Evolutionary conservation across 2,113 vertebrate species (phyloP), one percentile per base, ranked within the genome.

Genomic region (Hystrix cristata): DNA sequence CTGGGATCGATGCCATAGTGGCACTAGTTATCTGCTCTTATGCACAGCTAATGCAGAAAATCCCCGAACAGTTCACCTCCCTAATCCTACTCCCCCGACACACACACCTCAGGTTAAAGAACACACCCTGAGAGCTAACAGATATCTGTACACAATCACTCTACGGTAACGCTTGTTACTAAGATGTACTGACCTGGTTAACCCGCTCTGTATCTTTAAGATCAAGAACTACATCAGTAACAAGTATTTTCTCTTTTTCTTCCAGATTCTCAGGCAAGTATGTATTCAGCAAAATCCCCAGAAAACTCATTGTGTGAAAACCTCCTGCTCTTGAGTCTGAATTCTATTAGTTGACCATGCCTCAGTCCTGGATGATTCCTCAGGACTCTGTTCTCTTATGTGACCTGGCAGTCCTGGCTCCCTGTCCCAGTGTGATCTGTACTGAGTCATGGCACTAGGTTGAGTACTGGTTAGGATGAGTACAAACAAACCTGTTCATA

Each of bases 151-250:
- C 98, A 99, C 99, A 99, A 98, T 99, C 99, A 99, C 99, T 99
- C 99, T 99, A 99, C 99, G 99, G 99, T 99, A 99, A 99, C 99
- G 99, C 98, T 99, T 98, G 98, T 99, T 99, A 98, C 99, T 99
- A 99, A 98, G 99, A 99, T 99, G 99, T 99, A 99, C 98, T 98
- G 98, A 97, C 96, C 97, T 97, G 95, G 99, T 99, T 99, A 99
- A 99, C 98, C 98, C 98, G 99, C 99, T 99, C 99, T 99, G 99
- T 97, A 99, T 98, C 98, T 98, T 98, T 98, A 99, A 98, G 99
- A 99, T 99, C 99, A 99, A 99, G 99, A 98, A 99, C 98, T 98
- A 98, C 98, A 98, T 98, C 98, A 99, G 99, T 99, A 99, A 99
- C 99, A 99, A 99, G 99, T 99, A 99, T 72, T 64, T 71, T 60